Evolutionary conservation across 2,888 invertebrate species (phyloP).

Genomic region (Acanthoscelides obtectus): DNA sequence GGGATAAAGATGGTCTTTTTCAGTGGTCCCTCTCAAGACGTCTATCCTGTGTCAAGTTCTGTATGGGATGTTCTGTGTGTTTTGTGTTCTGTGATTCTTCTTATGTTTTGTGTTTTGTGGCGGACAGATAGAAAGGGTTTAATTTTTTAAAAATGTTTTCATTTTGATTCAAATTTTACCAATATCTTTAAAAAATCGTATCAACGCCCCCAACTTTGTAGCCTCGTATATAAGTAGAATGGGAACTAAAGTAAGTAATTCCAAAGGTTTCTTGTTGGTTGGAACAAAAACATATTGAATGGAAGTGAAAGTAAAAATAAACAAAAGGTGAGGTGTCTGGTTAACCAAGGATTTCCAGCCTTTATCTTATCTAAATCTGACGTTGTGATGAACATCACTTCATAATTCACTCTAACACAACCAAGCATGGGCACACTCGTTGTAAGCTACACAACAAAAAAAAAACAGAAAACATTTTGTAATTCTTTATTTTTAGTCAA

Average conservation of each 20-base stretch:
- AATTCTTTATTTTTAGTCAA: constrained; percentile 20
- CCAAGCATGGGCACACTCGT: neutral
- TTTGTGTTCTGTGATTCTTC: too few species aligned
- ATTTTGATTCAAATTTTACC: too few species aligned
- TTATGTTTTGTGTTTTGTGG: too few species aligned
- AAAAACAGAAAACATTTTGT: neutral
- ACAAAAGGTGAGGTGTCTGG: neutral
- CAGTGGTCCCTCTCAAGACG: too few species aligned
- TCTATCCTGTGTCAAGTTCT: too few species aligned
- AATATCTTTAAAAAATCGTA: too few species aligned
- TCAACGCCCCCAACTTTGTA: too few species aligned
- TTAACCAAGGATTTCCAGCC: neutral
- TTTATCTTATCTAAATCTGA: neutral
- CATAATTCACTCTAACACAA: neutral
- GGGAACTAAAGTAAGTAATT: neutral
- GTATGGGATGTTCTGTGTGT: too few species aligned
- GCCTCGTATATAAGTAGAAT: neutral
- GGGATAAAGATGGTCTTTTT: too few species aligned
- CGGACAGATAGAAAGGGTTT: too few species aligned
- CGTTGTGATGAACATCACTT: neutral
- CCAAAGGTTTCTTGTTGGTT: neutral
- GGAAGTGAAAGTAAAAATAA: neutral
- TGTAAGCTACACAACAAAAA: neutral
- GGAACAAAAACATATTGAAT: neutral
- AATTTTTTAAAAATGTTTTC: too few species aligned